phyloP scores from a whole-genome alignment of 2,888 invertebrate genomes.

The Ectobius pallidus region DNA sequence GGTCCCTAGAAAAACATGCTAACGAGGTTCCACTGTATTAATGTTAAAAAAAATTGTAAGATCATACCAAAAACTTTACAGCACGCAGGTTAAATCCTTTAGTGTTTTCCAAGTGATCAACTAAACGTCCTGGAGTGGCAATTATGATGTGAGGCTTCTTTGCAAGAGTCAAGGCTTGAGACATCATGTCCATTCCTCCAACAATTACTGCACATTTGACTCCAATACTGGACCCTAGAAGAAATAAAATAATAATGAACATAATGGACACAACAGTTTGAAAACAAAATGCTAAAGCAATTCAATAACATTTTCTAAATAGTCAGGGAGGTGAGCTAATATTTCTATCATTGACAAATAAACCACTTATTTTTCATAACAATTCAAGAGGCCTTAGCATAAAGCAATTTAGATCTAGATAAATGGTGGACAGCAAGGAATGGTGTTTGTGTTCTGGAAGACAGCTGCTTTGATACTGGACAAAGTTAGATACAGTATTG shows the following conservation, averaged over 20 bases:
- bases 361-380: too few relatives aligned
- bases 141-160: conserved; percentile 98
- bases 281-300: not conserved
- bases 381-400: too few relatives aligned
- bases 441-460: too few relatives aligned
- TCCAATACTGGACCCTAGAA: conserved; percentile 81
- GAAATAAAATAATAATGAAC: not conserved
- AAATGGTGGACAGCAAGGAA: too few relatives aligned
- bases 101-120: conserved; percentile 97
- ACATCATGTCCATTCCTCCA: conserved; percentile 98
- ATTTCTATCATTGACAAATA: too few relatives aligned
- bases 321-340: too few relatives aligned
- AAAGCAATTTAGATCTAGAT: too few relatives aligned
- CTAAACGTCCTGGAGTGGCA: conserved; percentile 93
- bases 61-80: conserved; percentile 82
- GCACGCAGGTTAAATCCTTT: conserved; percentile 94
- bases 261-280: not conserved
- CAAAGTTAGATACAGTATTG: too few relatives aligned
- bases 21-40: too few relatives aligned
- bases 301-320: not conserved
- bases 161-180: conserved; percentile 87
- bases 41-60: not conserved
- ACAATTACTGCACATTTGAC: conserved; percentile 96
- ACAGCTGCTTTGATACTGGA: too few relatives aligned
- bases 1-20: too few relatives aligned